Evolutionary conservation across 2,797 vertebrate species (phyloP).

Genomic region (Coregonus sp.): DNA sequence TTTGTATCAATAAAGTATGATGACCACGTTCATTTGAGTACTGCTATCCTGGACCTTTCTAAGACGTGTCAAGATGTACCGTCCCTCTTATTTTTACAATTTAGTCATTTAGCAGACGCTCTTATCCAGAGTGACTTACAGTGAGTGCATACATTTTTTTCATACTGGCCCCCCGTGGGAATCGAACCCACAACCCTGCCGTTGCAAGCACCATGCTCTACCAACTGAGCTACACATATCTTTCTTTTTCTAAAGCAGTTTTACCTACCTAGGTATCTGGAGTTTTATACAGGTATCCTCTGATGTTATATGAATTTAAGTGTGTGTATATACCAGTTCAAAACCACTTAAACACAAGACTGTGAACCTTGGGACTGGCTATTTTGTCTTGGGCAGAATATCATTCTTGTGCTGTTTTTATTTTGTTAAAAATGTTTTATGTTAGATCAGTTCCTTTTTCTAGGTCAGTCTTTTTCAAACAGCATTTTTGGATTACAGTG

Average conservation of each 20-base stretch:
- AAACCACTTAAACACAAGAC: slow-evolving; percentile 89
- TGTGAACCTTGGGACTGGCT: slow-evolving; percentile 74
- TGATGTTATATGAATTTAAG: slow-evolving; percentile 45
- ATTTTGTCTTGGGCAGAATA: slow-evolving; percentile 55
- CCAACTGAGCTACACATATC: background rate
- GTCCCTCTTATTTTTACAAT: background rate
- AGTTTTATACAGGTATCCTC: slow-evolving; percentile 70
- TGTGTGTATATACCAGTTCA: slow-evolving; percentile 69
- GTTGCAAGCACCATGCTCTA: too few relatives aligned
- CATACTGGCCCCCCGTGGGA: too few relatives aligned
- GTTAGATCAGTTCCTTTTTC: slow-evolving; percentile 25
- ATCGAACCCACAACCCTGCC: too few relatives aligned
- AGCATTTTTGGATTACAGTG: slow-evolving; percentile 46
- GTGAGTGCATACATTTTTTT: too few relatives aligned
- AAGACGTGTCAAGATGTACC: background rate
- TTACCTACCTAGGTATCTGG: slow-evolving; percentile 54
- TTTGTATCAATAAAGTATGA: slow-evolving; percentile 16
- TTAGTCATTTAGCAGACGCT: too few relatives aligned
- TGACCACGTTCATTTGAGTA: background rate
- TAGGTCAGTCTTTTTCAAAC: slow-evolving; percentile 26
- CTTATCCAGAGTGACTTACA: too few relatives aligned
- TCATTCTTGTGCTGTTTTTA: slow-evolving; percentile 18
- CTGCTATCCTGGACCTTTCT: background rate
- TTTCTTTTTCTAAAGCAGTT: slow-evolving; percentile 37
- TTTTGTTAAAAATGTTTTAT: slow-evolving; percentile 32